Conservation (phyloP, 2,113 vertebrate genomes). For the Scopus umbretta region DNA sequence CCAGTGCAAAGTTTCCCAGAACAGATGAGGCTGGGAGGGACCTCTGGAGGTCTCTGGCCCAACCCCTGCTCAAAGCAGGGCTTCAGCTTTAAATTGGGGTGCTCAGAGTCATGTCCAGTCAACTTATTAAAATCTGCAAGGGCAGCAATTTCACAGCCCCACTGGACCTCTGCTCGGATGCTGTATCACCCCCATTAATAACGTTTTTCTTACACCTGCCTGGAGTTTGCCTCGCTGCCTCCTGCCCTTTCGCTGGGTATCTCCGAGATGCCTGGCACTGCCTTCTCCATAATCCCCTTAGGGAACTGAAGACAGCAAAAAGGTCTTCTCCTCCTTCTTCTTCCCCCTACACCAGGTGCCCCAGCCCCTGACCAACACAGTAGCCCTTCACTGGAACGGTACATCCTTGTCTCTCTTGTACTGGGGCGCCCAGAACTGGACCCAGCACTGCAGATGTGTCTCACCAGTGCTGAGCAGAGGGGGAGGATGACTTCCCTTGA, state of each 20-base stretch:
- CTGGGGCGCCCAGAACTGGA: not conserved
- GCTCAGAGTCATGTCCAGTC: not conserved
- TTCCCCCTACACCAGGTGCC: accelerated
- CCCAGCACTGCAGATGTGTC: not conserved
- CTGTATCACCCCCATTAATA: not conserved
- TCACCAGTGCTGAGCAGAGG: not conserved
- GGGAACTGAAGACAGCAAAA: not conserved
- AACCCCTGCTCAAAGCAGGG: not conserved
- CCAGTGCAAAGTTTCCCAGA: not conserved
- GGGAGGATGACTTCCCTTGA: not conserved
- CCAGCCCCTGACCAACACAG: not conserved
- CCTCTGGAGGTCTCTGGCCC: not conserved
- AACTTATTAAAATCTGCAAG: not conserved
- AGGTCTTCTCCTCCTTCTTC: not conserved
- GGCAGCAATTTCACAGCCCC: not conserved
- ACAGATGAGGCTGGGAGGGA: not conserved
- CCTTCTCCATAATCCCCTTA: not conserved
- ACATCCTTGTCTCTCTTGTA: not conserved
- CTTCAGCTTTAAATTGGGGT: not conserved
- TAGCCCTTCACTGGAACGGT: not conserved
- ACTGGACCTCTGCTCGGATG: not conserved
- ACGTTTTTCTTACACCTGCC: not conserved
- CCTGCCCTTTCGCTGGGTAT: not conserved
- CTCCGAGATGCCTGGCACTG: not conserved
- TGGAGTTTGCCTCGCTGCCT: not conserved